phyloP scores from a whole-genome alignment of 2,797 vertebrate species.

The Threskiornis aethiopicus region DNA sequence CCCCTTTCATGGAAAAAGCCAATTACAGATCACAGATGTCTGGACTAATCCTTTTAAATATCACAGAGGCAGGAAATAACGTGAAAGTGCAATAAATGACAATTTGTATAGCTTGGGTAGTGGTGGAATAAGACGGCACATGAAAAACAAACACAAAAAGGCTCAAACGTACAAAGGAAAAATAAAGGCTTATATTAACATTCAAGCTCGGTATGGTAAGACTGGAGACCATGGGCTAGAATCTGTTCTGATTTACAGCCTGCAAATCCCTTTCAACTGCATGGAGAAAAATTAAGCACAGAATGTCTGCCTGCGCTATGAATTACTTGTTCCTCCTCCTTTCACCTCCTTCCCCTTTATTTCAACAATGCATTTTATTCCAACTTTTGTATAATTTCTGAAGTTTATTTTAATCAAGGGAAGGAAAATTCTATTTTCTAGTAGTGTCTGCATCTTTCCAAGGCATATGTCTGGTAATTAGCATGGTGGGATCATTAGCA shows the following conservation, averaged over 20 bases:
- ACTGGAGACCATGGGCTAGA: conserved; percentile 3
- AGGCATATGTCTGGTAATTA: conserved; percentile 50
- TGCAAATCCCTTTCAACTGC: conserved; percentile 48
- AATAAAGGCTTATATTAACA: conserved; percentile 47
- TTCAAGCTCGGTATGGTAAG: not conserved
- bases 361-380: conserved; percentile 7
- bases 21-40: conserved; percentile 71
- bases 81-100: conserved; percentile 60
- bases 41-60: conserved; percentile 71
- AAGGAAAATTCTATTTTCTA: not conserved
- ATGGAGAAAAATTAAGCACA: conserved; percentile 51
- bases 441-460: conserved; percentile 22
- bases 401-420: conserved; percentile 15
- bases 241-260: conserved; percentile 52
- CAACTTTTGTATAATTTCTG: conserved; percentile 3
- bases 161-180: conserved; percentile 26
- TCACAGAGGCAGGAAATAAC: conserved; percentile 66
- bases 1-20: conserved; percentile 64
- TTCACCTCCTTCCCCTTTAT: conserved; percentile 9
- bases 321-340: conserved; percentile 13
- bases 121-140: not conserved
- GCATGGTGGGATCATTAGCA: conserved; percentile 42
- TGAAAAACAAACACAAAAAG: conserved; percentile 60
- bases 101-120: conserved; percentile 41
- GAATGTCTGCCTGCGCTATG: conserved; percentile 20